Evolutionary conservation across 2,888 invertebrate species (phyloP), one percentile per base, ranked within the genome.

Genomic region (Empis stercorea): DNA sequence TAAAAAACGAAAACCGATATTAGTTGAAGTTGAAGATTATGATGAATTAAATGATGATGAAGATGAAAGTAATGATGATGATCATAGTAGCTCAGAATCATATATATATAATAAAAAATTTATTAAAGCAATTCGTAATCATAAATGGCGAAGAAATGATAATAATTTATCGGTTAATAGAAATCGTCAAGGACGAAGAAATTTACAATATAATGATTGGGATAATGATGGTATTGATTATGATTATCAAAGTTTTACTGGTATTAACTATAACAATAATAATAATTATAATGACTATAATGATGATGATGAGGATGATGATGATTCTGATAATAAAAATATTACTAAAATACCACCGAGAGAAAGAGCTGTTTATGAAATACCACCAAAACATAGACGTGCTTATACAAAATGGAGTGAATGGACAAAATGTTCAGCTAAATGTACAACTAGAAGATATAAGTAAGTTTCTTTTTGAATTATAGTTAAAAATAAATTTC

Each of bases 371-470:
- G 64, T 62, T 2, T 57, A 63, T n/a, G 65, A 68, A 11, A 57
- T 59, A 13, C 55, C 54, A 37, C 57, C 62, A 7, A 56, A 59
- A 2, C 61, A 63, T 47, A 51, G 63, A 9, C 56, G 76, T 27
- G 73, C 81, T 13, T 86, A 82, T 60, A 79, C 81, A 2, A 76
- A 77, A 55, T 94, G 93, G 92, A 81, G 83, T 36, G 71, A 79
- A 30, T 94, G 93, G 93, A 82, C 83, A 1, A 71, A 78, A 11
- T 94, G 93, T 61, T 81, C 84, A 0, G 73, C 77, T 51, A 77
- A 80, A 54, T 94, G 94, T 63, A 80, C 81, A 15, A 89, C 91
- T 3, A 74, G 81, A 34, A 75, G 94, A 55, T 76, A 78, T 61
- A 81, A 83, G 85, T 82, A 64, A 60, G 60, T 57, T 16, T 6